A percentile compares a stretch with the other conserved stretches of the same genome.
These are phyloP conservation scores for Pseudobourletiella spinata DNA, from an alignment of 1,140 invertebrate genomes.

Conservation along the genomic window DNA sequence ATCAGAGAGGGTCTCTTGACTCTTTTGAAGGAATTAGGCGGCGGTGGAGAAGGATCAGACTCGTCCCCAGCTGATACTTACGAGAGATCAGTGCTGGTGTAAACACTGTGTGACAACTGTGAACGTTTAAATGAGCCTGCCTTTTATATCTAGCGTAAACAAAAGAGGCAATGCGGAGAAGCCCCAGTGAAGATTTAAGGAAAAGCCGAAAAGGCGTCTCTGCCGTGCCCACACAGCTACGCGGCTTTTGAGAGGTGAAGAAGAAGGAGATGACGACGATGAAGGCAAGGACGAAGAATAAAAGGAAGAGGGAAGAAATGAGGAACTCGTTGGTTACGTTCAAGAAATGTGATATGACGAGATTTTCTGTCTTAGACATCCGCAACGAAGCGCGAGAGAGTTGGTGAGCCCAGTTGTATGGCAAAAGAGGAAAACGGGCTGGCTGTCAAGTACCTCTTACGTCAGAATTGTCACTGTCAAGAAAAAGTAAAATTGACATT, in stretches of 20 bases:
- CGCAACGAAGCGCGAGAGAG: not conserved
- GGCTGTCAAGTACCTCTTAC: constrained; percentile 5
- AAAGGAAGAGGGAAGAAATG: no score
- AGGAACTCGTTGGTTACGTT: no score
- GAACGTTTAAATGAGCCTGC: constrained; percentile 8
- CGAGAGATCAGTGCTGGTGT: not conserved
- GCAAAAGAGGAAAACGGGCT: not conserved
- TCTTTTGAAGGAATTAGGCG: no score
- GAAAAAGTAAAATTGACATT: constrained; percentile 12
- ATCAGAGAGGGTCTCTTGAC: no score
- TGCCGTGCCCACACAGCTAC: no score
- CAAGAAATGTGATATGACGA: constrained; percentile 2
- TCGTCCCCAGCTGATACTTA: not conserved
- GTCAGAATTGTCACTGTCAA: constrained; percentile 7
- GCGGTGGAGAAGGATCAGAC: no score
- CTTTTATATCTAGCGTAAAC: not conserved
- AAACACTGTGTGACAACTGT: constrained; percentile 8
- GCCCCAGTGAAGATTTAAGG: not conserved
- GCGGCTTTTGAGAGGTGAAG: no score
- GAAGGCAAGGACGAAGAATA: no score
- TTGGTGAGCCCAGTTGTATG: not conserved
- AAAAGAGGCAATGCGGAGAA: not conserved
- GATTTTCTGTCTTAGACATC: not conserved
- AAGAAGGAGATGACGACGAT: no score
- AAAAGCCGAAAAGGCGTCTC: not conserved